These are phyloP conservation scores for Phengaris arion DNA, from an alignment of 2,888 invertebrate genomes.

Conservation along the genomic window DNA sequence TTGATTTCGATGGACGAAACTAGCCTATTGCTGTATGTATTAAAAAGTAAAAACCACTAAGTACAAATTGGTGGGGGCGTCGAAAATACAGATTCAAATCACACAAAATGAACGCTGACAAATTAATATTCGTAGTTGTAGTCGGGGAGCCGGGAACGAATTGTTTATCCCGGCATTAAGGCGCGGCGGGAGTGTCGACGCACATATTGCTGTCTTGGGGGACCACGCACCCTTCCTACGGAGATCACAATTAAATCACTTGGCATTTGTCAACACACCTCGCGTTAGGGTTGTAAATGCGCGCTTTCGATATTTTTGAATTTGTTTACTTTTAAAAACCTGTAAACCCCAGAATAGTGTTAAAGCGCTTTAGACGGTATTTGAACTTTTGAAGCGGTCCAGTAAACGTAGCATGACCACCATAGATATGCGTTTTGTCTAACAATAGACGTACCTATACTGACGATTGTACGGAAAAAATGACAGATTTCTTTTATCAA, in stretches of 20 bases:
- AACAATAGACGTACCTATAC: too few species aligned
- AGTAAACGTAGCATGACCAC: too few species aligned
- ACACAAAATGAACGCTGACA: constrained; percentile 49
- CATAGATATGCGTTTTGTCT: too few species aligned
- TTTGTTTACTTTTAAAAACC: neutral
- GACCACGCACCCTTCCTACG: constrained; percentile 48
- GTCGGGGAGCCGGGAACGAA: constrained; percentile 65
- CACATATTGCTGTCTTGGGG: constrained; percentile 60
- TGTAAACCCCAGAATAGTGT: too few species aligned
- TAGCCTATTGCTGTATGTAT: neutral
- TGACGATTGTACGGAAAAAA: too few species aligned
- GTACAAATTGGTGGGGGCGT: neutral
- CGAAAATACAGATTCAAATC: neutral
- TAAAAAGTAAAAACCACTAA: neutral
- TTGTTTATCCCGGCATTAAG: constrained; percentile 69
- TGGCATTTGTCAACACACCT: constrained; percentile 57
- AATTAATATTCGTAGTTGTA: constrained; percentile 60
- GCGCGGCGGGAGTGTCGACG: constrained; percentile 59
- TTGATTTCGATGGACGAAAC: too few species aligned
- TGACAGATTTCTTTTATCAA: too few species aligned
- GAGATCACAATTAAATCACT: constrained; percentile 64
- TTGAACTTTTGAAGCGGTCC: too few species aligned
- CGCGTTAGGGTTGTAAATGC: constrained; percentile 32
- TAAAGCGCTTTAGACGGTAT: too few species aligned
- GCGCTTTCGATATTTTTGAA: neutral